Evolutionary conservation across 1,140 invertebrate genomes (phyloP).

Genomic region (Drosophila mayri): DNA sequence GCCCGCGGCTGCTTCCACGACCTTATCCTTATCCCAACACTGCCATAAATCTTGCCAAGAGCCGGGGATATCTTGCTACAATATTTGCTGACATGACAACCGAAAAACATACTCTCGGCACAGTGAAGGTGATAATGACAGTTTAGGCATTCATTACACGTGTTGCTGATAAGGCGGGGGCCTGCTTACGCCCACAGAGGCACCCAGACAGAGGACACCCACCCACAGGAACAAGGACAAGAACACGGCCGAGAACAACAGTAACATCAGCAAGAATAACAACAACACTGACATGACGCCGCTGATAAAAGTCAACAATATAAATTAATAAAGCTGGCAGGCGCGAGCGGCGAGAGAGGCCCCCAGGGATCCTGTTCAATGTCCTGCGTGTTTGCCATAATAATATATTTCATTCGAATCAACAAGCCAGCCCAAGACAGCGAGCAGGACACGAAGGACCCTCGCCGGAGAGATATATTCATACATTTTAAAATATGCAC

Average conservation of each 20-base stretch:
- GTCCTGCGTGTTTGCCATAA: constrained; percentile 79
- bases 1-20: constrained; percentile 30
- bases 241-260: constrained; percentile 6
- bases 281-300: constrained; percentile 63
- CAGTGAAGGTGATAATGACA: constrained; percentile 80
- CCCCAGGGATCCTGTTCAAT: constrained; percentile 60
- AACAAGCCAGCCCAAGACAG: constrained; percentile 65
- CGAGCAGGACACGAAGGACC: constrained; percentile 7
- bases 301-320: constrained; percentile 83
- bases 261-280: background rate
- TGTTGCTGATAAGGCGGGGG: constrained; percentile 75
- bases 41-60: constrained; percentile 56
- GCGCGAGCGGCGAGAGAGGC: constrained; percentile 46
- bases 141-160: constrained; percentile 84
- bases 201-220: constrained; percentile 6
- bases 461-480: constrained; percentile 39
- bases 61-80: constrained; percentile 68
- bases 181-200: background rate
- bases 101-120: constrained; percentile 66
- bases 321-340: constrained; percentile 82
- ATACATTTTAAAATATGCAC: constrained; percentile 76
- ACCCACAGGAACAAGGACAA: constrained; percentile 16
- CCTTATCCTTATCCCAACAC: constrained; percentile 17
- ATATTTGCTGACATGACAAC: constrained; percentile 83
- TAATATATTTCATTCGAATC: constrained; percentile 81